Conservation (phyloP, 2,888 invertebrate genomes). For the Stenotaenia linearis region DNA sequence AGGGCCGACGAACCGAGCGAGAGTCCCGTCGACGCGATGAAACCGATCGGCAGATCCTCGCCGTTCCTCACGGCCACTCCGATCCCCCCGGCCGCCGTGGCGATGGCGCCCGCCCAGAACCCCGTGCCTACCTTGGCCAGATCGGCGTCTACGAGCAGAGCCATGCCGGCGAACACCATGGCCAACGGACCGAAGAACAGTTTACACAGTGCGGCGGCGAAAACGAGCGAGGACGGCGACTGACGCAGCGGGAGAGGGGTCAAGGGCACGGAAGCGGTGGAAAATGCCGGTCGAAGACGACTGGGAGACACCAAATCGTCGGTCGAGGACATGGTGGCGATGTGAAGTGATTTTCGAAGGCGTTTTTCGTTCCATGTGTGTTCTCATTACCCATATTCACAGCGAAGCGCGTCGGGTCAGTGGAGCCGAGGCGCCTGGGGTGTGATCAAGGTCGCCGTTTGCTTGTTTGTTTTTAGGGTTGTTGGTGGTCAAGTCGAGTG, state of each 20-base stretch:
- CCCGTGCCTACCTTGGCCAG: slow-evolving; percentile 33
- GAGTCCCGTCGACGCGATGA: slow-evolving; percentile 24
- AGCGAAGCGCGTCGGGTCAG: not conserved
- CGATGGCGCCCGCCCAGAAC: slow-evolving; percentile 32
- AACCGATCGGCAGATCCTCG: not conserved
- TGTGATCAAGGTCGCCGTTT: not conserved
- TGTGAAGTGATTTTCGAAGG: not conserved
- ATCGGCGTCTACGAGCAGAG: slow-evolving; percentile 31
- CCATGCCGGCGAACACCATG: slow-evolving; percentile 31
- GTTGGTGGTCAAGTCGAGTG: not conserved
- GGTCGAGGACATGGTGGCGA: not conserved
- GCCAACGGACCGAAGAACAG: slow-evolving; percentile 24
- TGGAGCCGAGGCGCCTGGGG: no score
- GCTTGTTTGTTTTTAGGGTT: no score
- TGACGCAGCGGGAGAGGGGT: no score
- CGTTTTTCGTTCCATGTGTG: no score
- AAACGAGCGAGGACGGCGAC: not conserved
- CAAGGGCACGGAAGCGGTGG: not conserved
- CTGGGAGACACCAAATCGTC: not conserved
- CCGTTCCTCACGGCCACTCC: not conserved
- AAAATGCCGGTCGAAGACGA: no score
- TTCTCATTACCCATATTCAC: not conserved
- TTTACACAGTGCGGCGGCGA: slow-evolving; percentile 29
- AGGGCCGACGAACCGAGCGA: slow-evolving; percentile 32
- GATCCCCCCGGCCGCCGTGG: slow-evolving; percentile 17